Evolutionary conservation across 2,797 vertebrate species (phyloP), one percentile per base, ranked within the genome.

Genomic region (Enteromius thamalakanensis): DNA sequence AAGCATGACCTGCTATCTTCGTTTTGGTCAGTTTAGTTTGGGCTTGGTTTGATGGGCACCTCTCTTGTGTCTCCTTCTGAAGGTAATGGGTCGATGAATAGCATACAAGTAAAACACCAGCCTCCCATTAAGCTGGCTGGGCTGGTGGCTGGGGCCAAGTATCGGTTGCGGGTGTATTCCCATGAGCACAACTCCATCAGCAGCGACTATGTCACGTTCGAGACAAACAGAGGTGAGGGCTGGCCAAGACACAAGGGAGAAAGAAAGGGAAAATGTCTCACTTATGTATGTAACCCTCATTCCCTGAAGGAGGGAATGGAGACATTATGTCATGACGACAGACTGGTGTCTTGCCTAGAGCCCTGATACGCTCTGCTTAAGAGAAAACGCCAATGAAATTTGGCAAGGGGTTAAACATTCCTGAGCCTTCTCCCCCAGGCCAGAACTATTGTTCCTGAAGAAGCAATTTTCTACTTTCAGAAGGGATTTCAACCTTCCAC

Each of bases 201-300:
- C 93, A 98, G 97, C 95, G 89, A 94, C 83, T 86, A 90, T 90
- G 89, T 96, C 95, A 96, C 93, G 94, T 98, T 99, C 96, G 95
- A 98, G 93, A 99, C 97, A 92, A 97, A 96, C 93, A 89, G 97
- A 99, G 98, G 98, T 99, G 97, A 99, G 98, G 93, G 81, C 49
- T 84, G 76, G 82, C 72, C 67, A 72, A 69, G 67, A 78, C 45
- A 12, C 26, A 60, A 67, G 74, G 34, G 75, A 80, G 76, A 34
- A 64, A 71, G 49, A 71, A 55, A 60, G 34, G 34, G 42, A 10
- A 60, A 47, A 45, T 11, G 42, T 45, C 42, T 11, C 2, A 2
- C 9, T 45, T 45, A 45, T 10, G 42, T 45, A 45, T 45, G 10
- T 45, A 45, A 45, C 42, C 42, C 42, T 45, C 42, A 9, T 42